Evolutionary conservation across 1,140 invertebrate species (phyloP), one percentile per base, ranked within the genome.

Genomic region (Drepana arcuata): DNA sequence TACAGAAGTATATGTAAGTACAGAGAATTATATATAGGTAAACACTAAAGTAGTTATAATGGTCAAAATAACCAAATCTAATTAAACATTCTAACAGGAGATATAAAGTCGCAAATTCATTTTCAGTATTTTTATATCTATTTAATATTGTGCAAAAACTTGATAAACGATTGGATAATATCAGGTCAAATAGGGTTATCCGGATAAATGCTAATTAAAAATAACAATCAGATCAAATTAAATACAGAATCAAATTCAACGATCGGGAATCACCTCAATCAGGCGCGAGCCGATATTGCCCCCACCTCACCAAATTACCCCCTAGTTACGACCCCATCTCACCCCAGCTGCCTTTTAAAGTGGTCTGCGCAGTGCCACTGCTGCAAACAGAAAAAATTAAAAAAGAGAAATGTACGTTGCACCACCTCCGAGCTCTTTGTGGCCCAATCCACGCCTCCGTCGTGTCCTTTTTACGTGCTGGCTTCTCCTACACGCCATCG

Each of bases 341-440:
- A 63, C 72, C 69, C 70, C 49, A 57, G 57, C 61, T 73, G 66
- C 77, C 66, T 81, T 78, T 81, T 81, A 81, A 81, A 81, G 77
- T 78, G 77, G 77, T 78, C 77, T 81, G 72, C 58, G 70, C 66
- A 75, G 61, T 79, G 70, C 68, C 60, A 72, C 68, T 69, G 68
- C 63, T 77, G 67, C 66, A 73, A 72, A 78, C 67, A 77, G 65
- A 81, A 81, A 81, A 79, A 79, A 66, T n/a, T 73, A 65, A 63
- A 81, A 79, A 74, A 81, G 66, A 69, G 61, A 49, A 61, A 58
- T 53, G 63, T 56, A 59, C 63, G 60, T 59, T 45, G 63, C 59
- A 73, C 69, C 69, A 77, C 77, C 77, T 81, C 71, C 54, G 66
- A 72, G 71, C 72, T 78, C 77, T 78, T 78, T 78, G 77, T 81